Conservation (phyloP, 1,140 invertebrate species). For the Drosophila pandora region DNA sequence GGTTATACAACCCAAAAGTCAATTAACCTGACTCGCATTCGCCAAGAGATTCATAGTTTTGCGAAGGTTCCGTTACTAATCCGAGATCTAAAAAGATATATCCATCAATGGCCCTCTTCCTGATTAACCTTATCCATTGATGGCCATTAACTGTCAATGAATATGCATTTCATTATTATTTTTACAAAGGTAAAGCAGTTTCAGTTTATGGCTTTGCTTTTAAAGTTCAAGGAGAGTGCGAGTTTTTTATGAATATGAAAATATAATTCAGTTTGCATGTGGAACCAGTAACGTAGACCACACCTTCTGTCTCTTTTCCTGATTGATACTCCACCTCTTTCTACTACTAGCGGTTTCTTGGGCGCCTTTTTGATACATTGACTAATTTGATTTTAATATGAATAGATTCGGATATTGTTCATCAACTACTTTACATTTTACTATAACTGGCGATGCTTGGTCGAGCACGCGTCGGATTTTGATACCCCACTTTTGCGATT, state of each 20-base stretch:
- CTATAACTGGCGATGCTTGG: conserved; percentile 41
- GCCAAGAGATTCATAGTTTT: conserved; percentile 5
- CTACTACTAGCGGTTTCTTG: conserved; percentile 17
- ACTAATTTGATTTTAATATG: conserved; percentile 74
- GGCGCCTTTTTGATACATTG: conserved; percentile 43
- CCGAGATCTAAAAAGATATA: neutral
- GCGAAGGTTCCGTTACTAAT: neutral
- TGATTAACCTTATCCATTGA: conserved; percentile 11
- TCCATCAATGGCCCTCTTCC: conserved; percentile 13
- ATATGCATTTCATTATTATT: conserved; percentile 23
- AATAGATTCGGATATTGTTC: conserved; percentile 32
- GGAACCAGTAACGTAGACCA: conserved; percentile 16
- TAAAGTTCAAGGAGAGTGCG: conserved; percentile 70
- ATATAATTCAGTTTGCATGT: conserved; percentile 40
- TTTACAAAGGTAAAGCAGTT: conserved; percentile 40
- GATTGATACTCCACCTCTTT: neutral
- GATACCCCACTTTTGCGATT: conserved; percentile 25
- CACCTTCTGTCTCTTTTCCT: conserved; percentile 19
- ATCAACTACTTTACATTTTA: neutral
- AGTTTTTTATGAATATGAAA: conserved; percentile 36
- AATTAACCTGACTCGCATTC: neutral
- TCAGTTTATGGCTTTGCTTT: conserved; percentile 47
- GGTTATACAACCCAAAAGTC: neutral
- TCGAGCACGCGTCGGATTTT: conserved; percentile 32
- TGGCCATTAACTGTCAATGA: conserved; percentile 16